Conservation (phyloP, 2,113 vertebrate species). For the Circaetus cinerascens region DNA sequence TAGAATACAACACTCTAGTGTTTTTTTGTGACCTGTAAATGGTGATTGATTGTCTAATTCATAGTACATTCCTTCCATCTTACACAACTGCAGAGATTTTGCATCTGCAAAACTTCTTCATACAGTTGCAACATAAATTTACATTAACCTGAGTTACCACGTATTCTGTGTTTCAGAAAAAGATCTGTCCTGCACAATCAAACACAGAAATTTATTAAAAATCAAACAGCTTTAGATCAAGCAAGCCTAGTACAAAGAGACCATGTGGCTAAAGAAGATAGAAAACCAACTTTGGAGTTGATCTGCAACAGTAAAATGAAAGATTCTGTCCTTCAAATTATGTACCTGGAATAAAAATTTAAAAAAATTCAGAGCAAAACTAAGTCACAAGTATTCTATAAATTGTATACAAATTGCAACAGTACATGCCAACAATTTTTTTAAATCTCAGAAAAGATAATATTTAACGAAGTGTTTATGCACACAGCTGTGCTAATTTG, state of each 20-base stretch:
- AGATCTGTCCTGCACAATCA: background rate
- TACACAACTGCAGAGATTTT: background rate
- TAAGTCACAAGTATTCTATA: background rate
- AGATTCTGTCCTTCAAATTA: background rate
- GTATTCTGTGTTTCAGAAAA: background rate
- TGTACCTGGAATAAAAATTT: background rate
- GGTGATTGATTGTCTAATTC: background rate
- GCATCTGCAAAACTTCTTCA: background rate
- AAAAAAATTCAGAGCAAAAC: background rate
- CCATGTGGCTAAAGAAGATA: background rate
- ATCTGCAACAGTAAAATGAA: background rate
- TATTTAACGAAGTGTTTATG: background rate
- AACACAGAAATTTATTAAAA: background rate
- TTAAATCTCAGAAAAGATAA: background rate
- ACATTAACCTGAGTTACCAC: background rate
- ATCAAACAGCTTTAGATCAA: slow-evolving; percentile 1
- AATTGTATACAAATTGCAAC: background rate
- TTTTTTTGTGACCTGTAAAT: background rate
- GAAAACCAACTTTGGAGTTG: background rate
- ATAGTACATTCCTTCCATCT: background rate
- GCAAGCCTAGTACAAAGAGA: background rate
- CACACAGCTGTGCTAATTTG: background rate
- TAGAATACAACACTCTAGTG: background rate
- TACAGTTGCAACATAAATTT: background rate
- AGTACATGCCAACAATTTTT: background rate